Conservation (phyloP, 2,797 vertebrate genomes). For the Balearica regulorum region DNA sequence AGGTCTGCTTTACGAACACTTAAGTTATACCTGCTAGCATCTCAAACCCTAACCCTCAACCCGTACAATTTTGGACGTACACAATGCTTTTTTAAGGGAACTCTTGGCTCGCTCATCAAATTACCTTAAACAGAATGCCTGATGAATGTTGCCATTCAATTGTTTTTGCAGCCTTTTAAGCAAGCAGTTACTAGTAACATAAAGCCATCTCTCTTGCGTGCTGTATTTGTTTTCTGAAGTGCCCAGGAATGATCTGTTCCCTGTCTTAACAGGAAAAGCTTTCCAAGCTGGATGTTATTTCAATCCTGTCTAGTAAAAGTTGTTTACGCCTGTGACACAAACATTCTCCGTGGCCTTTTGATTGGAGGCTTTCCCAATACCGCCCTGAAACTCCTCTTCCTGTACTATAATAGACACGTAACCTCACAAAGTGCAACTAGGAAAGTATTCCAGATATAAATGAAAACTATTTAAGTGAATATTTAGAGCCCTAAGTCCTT, state of each 20-base stretch:
- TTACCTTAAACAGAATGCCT: not conserved
- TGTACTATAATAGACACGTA: accelerated
- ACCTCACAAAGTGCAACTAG: accelerated
- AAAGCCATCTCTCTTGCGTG: not conserved
- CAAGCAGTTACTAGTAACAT: not conserved
- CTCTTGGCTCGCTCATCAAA: not conserved
- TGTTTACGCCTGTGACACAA: not conserved
- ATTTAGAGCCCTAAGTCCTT: not conserved
- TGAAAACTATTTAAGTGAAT: not conserved
- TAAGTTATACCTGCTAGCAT: no score
- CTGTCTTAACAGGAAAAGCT: not conserved
- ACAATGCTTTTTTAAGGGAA: not conserved
- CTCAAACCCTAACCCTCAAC: not conserved
- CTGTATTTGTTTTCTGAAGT: not conserved
- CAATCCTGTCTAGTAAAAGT: not conserved
- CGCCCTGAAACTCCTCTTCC: not conserved
- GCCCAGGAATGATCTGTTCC: not conserved
- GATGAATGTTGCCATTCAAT: not conserved
- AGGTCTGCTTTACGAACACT: not conserved
- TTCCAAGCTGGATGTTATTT: not conserved
- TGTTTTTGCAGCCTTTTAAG: not conserved
- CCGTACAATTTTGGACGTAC: not conserved
- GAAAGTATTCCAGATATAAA: not conserved
- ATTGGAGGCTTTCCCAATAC: not conserved
- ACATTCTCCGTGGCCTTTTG: not conserved